These are phyloP conservation scores for Pagetopsis macropterus DNA, from an alignment of 2,797 vertebrate species.

Conservation along the genomic window DNA sequence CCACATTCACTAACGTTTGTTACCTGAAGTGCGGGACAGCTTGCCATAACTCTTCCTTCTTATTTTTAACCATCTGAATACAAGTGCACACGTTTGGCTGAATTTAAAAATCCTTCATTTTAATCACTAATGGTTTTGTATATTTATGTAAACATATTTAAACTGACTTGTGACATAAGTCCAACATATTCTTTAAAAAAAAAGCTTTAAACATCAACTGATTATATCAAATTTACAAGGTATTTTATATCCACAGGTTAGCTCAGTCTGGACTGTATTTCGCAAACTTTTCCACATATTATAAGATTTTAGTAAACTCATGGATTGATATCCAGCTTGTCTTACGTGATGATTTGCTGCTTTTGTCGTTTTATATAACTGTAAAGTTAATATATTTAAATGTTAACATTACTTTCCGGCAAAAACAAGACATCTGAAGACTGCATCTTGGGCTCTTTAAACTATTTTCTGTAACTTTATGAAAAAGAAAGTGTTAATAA, in stretches of 20 bases:
- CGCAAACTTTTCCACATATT: not conserved
- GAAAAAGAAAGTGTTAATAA: no score
- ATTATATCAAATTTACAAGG: slow-evolving; percentile 27
- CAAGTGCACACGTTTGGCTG: slow-evolving; percentile 62
- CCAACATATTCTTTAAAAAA: not conserved
- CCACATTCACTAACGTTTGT: slow-evolving; percentile 83
- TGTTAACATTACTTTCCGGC: no score
- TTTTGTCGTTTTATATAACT: no score
- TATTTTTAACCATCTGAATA: slow-evolving; percentile 5
- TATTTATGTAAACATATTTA: slow-evolving; percentile 32
- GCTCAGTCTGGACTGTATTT: slow-evolving; percentile 9
- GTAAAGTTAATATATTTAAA: no score
- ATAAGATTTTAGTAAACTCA: no score
- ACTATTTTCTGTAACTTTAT: no score
- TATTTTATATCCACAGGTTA: slow-evolving; percentile 38
- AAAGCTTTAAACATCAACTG: not conserved
- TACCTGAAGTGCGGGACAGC: slow-evolving; percentile 77
- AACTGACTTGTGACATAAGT: not conserved
- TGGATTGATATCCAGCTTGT: no score
- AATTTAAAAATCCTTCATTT: not conserved
- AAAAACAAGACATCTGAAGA: no score
- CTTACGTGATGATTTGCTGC: no score
- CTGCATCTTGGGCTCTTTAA: no score
- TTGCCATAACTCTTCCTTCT: slow-evolving; percentile 39
- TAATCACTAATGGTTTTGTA: not conserved